Base-by-base conservation (phyloP, 1,140 invertebrate genomes). In the Bactericera cockerelli region DNA sequence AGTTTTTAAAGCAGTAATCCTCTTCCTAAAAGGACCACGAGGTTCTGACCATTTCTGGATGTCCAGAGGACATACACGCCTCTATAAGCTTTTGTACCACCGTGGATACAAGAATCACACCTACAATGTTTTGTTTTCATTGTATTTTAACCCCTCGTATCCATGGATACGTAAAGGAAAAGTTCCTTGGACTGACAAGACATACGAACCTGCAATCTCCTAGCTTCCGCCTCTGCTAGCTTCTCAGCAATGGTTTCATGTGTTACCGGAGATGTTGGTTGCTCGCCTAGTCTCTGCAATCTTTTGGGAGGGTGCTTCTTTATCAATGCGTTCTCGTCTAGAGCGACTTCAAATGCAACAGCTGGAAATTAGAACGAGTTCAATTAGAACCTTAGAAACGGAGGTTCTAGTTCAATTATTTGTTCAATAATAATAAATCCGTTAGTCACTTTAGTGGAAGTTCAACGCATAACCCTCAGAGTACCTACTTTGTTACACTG, bases 321-420 rank as follows among this genome's bases (percentile, higher is more conserved):
- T 2, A 78, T 76, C n/a, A 78, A 70, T 25, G 74, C 74, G 19
- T 67, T 63, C 36, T 66, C 62, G 39, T 63, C 59, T 31, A 83
- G 64, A 0, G 79, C 76, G 24, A 85, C 81, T 66, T 82, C 81
- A 65, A 82, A 85, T 0, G 82, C 79, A 62, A 84, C 55, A 14
- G 62, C 62, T 63, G 49, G 11, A 53, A 49, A 36, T 36, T 49
- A 49, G n/a, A 49, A 49, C 8, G n/a, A 16, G 22, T 49, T 49
- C n/a, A 49, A 19, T 6, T 49, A 4, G 3, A 10, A 49, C 4
- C n/a, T 16, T 22, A 19, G 22, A n/a, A 3, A 22, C 8, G 42
- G 19, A 49, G n/a, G 3, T 49, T 49, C 19, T 4, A 6, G n/a
- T 8, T 19, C 8, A 49, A 49, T 16, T 49, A 49, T 49, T 19